Evolutionary conservation across 2,797 vertebrate species (phyloP).

Genomic region (Characodon lateralis): DNA sequence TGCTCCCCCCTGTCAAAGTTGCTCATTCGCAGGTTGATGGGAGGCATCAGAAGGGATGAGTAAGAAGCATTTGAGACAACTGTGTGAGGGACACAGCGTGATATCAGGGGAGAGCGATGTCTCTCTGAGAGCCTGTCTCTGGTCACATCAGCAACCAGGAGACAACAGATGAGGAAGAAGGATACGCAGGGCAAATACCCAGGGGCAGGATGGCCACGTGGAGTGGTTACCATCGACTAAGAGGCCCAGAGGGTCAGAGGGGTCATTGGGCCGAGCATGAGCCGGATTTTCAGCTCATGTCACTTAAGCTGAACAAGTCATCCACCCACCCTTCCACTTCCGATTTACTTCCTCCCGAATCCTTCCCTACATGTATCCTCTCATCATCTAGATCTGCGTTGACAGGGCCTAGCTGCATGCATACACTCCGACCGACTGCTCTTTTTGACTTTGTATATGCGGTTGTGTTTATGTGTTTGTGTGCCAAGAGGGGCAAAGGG

Average conservation of each 20-base stretch:
- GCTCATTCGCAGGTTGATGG: slow-evolving; percentile 76
- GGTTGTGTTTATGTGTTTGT: slow-evolving; percentile 31
- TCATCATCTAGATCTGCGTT: slow-evolving; percentile 56
- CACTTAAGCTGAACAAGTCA: slow-evolving; percentile 53
- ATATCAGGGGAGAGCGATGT: slow-evolving; percentile 61
- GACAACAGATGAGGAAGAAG: slow-evolving; percentile 64
- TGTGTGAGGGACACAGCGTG: slow-evolving; percentile 66
- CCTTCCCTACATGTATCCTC: slow-evolving; percentile 44
- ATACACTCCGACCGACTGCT: slow-evolving; percentile 90
- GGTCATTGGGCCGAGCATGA: slow-evolving; percentile 64
- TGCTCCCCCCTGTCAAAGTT: slow-evolving; percentile 71
- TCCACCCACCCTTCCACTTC: slow-evolving; percentile 35
- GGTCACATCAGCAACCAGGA: slow-evolving; percentile 61
- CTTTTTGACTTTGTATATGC: slow-evolving; percentile 86
- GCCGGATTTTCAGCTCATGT: slow-evolving; percentile 70
- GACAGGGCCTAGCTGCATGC: slow-evolving; percentile 89
- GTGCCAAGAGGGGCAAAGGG: slow-evolving; percentile 34
- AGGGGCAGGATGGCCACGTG: slow-evolving; percentile 53
- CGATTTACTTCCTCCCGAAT: slow-evolving; percentile 46
- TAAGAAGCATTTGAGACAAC: slow-evolving; percentile 71
- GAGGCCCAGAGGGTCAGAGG: slow-evolving; percentile 27
- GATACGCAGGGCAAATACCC: slow-evolving; percentile 61
- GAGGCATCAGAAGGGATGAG: slow-evolving; percentile 77
- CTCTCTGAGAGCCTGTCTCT: slow-evolving; percentile 65
- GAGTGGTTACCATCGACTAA: slow-evolving; percentile 36